A percentile compares a stretch with the other conserved stretches of the same genome.
Conservation (phyloP, 2,113 vertebrate genomes). For the Coptodon bakossiorum region DNA sequence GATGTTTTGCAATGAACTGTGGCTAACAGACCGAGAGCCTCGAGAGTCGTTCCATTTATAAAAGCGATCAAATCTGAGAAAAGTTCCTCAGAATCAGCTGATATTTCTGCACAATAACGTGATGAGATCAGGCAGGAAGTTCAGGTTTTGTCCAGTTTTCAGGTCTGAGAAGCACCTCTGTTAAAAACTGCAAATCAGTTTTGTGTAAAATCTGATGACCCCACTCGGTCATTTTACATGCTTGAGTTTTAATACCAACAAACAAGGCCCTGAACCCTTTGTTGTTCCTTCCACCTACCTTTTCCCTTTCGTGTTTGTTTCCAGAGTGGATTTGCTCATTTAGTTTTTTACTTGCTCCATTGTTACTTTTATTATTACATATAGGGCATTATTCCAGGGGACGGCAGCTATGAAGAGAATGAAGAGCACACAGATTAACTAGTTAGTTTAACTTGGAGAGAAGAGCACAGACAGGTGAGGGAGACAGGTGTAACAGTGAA, state of each 20-base stretch:
- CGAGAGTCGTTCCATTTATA: background rate
- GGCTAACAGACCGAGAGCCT: background rate
- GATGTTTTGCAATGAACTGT: background rate
- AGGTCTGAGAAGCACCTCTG: background rate
- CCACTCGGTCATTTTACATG: background rate
- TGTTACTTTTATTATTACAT: background rate
- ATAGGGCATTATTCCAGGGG: background rate
- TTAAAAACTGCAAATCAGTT: background rate
- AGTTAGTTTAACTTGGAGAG: background rate
- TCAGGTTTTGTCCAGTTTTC: too few relatives aligned
- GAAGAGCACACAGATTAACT: background rate
- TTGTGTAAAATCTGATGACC: background rate
- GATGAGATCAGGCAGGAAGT: background rate
- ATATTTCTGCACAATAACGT: background rate
- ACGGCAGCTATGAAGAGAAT: rapidly evolving
- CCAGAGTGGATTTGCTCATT: background rate
- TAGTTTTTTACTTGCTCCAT: background rate
- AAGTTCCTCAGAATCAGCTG: background rate
- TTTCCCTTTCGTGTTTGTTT: rapidly evolving
- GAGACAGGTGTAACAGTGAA: background rate
- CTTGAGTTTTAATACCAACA: background rate
- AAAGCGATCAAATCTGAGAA: background rate
- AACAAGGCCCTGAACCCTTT: background rate
- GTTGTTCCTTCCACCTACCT: background rate
- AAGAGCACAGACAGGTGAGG: background rate